These are phyloP conservation scores for Drosophila birchii DNA, from an alignment of 2,888 invertebrate genomes.

Conservation along the genomic window DNA sequence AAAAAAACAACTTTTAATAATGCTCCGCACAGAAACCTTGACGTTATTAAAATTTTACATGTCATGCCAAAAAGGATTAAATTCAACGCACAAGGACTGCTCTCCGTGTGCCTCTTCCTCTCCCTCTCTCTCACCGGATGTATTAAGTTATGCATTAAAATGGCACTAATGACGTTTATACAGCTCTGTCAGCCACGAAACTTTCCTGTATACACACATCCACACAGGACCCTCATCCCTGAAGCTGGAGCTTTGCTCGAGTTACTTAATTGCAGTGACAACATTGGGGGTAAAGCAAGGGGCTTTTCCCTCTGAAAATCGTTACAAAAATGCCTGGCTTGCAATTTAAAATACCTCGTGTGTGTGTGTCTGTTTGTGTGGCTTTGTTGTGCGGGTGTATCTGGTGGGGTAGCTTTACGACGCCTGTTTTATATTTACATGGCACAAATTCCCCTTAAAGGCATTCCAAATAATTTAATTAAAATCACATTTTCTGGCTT, in stretches of 20 bases:
- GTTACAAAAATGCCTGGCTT: slow-evolving; percentile 51
- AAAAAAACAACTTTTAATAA: slow-evolving; percentile 64
- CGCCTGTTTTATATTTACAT: slow-evolving; percentile 10
- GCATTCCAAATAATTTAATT: slow-evolving; percentile 70
- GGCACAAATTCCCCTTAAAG: slow-evolving; percentile 60
- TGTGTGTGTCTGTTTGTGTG: slow-evolving; percentile 14
- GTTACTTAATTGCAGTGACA: slow-evolving; percentile 72
- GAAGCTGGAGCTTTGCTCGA: slow-evolving; percentile 49
- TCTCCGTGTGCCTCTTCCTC: not conserved
- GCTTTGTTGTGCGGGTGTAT: slow-evolving; percentile 12
- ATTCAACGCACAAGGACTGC: slow-evolving; percentile 51
- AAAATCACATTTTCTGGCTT: slow-evolving; percentile 57
- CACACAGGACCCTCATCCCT: slow-evolving; percentile 26
- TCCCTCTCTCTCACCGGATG: slow-evolving; percentile 32
- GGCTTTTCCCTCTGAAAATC: slow-evolving; percentile 13
- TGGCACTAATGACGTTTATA: slow-evolving; percentile 73
- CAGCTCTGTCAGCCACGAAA: slow-evolving; percentile 44
- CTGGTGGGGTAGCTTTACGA: slow-evolving; percentile 3
- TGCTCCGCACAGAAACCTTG: slow-evolving; percentile 58
- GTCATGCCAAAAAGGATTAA: slow-evolving; percentile 71
- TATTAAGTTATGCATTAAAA: slow-evolving; percentile 68
- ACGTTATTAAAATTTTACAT: slow-evolving; percentile 75
- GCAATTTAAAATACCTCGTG: slow-evolving; percentile 47
- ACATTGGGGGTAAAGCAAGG: slow-evolving; percentile 49
- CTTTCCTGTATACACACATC: slow-evolving; percentile 35